phyloP scores from a whole-genome alignment of 2,888 invertebrate genomes.

The Agrotis exclamationis region DNA sequence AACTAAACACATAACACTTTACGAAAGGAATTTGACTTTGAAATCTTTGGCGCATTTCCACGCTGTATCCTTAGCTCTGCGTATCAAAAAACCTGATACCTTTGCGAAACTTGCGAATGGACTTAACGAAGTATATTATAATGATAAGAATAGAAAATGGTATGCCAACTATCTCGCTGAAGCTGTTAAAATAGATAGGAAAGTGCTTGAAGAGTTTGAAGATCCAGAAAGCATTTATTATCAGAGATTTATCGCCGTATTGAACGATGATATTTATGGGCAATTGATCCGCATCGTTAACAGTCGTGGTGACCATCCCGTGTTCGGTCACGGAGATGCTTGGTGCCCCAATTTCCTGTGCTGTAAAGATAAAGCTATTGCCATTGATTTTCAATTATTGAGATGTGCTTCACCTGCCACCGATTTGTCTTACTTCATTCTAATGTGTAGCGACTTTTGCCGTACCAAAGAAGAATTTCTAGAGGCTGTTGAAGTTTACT shows the following conservation, averaged over 20 bases:
- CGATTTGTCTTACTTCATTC: constrained; percentile 73
- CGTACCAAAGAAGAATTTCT: constrained; percentile 69
- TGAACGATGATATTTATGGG: constrained; percentile 72
- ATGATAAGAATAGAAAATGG: constrained; percentile 72
- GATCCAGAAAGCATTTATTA: constrained; percentile 71
- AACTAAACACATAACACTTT: constrained; percentile 62
- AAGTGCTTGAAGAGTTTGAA: constrained; percentile 71
- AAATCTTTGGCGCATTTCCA: constrained; percentile 78
- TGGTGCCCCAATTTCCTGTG: constrained; percentile 79
- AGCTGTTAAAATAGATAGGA: constrained; percentile 71
- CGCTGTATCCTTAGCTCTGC: constrained; percentile 75
- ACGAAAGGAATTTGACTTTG: constrained; percentile 70
- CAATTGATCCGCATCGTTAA: constrained; percentile 66
- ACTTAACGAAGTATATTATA: constrained; percentile 74
- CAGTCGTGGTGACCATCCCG: constrained; percentile 67
- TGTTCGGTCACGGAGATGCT: constrained; percentile 78
- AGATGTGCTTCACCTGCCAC: constrained; percentile 75
- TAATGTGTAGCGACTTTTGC: constrained; percentile 68
- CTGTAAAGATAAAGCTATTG: constrained; percentile 68
- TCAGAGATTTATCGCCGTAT: constrained; percentile 71
- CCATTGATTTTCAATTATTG: constrained; percentile 78
- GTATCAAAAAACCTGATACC: constrained; percentile 68
- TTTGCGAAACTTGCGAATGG: constrained; percentile 68
- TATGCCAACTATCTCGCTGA: constrained; percentile 71
- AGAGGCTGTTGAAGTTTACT: constrained; percentile 72